Evolutionary conservation across 2,113 vertebrate genomes (phyloP).

Genomic region (Ammospiza nelsoni): DNA sequence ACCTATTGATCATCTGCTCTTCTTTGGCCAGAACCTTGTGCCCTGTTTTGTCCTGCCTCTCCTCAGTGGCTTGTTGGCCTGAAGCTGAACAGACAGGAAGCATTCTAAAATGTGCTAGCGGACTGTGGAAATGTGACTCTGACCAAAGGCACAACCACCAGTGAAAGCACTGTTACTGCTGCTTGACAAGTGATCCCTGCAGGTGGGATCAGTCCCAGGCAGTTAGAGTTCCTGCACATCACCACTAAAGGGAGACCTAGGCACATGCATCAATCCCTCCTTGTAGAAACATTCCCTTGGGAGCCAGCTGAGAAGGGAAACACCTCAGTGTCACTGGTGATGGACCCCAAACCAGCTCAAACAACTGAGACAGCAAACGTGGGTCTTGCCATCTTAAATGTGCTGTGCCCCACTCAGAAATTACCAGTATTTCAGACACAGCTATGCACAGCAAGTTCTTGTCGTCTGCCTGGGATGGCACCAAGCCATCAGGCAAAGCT

Average conservation of each 20-base stretch:
- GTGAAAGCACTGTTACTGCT: not conserved
- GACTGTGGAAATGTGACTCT: not conserved
- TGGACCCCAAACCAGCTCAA: not conserved
- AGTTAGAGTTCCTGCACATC: not conserved
- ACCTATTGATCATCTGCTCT: not conserved
- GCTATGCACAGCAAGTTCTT: not conserved
- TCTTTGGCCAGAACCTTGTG: not conserved
- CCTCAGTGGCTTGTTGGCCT: not conserved
- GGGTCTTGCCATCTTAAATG: not conserved
- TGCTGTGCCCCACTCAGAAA: not conserved
- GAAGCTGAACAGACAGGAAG: not conserved
- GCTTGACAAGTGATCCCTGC: not conserved
- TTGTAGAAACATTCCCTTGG: not conserved
- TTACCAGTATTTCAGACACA: not conserved
- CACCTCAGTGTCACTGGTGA: not conserved
- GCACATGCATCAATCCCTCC: not conserved
- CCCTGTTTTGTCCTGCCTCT: not conserved
- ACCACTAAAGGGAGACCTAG: slow-evolving; percentile 4
- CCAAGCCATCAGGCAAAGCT: not conserved
- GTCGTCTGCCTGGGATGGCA: not conserved
- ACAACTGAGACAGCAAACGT: not conserved
- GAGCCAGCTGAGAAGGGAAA: not conserved
- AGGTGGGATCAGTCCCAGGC: not conserved
- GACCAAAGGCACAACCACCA: not conserved
- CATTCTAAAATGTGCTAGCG: not conserved